Evolutionary conservation across 92 coral and sea anemone genomes (phyloP).

Genomic region (Montipora capitata): DNA sequence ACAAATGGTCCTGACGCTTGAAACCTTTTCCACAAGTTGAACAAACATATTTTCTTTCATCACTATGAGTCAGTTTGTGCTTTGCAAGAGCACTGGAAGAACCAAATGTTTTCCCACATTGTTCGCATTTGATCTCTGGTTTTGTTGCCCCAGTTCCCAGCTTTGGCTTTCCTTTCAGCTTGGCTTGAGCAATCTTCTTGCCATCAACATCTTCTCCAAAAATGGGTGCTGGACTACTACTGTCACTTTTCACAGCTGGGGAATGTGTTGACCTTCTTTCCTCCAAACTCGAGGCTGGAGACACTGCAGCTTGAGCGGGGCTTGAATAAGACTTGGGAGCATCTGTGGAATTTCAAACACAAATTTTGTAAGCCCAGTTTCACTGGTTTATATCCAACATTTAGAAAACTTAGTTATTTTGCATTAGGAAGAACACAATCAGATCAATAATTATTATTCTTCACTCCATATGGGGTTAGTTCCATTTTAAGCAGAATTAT

Average conservation of each 20-base stretch:
- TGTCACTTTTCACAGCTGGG: conserved; percentile 80
- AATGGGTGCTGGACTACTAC: conserved; percentile 81
- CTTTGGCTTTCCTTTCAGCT: conserved; percentile 79
- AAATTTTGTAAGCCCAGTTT: conserved; percentile 34
- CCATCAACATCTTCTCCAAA: conserved; percentile 67
- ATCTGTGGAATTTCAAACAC: conserved; percentile 51
- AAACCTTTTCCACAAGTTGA: conserved; percentile 96
- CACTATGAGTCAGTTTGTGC: conserved; percentile 98
- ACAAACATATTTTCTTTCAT: conserved; percentile 96
- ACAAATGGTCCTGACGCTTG: conserved; percentile 99
- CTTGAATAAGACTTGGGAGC: conserved; percentile 54
- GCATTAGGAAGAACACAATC: neutral
- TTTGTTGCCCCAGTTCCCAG: conserved; percentile 72
- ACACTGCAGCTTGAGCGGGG: conserved; percentile 44
- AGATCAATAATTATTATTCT: neutral
- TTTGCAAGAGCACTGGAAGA: conserved; percentile 99
- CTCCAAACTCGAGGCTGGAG: conserved; percentile 77
- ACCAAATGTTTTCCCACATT: conserved; percentile 95
- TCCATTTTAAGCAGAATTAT: neutral
- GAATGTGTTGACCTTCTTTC: conserved; percentile 72
- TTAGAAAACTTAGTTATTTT: neutral
- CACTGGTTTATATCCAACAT: conserved; percentile 27
- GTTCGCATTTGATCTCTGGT: conserved; percentile 93
- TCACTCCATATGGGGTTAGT: conserved; percentile 4
- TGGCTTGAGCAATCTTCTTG: conserved; percentile 66